These are phyloP conservation scores for Vireo griseus DNA, from an alignment of 2,797 vertebrate species.

Conservation along the genomic window DNA sequence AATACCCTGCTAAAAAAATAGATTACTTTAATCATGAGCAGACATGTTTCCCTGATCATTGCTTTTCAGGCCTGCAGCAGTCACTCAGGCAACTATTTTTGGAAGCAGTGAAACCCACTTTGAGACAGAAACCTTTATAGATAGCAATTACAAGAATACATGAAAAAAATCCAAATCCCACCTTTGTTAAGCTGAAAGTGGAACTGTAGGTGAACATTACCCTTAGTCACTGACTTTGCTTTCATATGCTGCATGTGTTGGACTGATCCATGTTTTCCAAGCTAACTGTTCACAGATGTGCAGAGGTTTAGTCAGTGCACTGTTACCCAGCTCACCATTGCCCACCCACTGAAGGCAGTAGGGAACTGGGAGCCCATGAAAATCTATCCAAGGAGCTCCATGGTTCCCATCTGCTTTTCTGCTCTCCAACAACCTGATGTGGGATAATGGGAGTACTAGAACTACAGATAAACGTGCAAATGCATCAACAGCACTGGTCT, in stretches of 20 bases:
- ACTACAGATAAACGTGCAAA: neutral
- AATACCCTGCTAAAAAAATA: constrained; percentile 68
- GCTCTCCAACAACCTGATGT: neutral
- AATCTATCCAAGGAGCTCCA: neutral
- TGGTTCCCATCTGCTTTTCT: neutral
- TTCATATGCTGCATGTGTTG: neutral
- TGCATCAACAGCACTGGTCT: neutral
- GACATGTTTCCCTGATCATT: constrained; percentile 52
- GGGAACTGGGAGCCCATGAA: neutral
- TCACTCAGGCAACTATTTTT: constrained; percentile 68
- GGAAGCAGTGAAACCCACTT: constrained; percentile 54
- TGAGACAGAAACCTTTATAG: constrained; percentile 56
- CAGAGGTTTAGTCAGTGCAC: neutral
- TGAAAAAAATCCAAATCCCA: constrained; percentile 9
- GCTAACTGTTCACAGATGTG: neutral
- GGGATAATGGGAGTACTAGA: neutral
- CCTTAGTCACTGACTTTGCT: neutral
- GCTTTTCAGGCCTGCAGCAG: constrained; percentile 54
- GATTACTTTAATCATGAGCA: constrained; percentile 63
- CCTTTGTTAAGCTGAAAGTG: constrained; percentile 4
- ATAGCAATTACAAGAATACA: constrained; percentile 19
- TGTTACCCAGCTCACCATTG: rapidly evolving
- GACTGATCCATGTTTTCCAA: neutral
- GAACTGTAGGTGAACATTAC: neutral
- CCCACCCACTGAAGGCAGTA: neutral